Evolutionary conservation across 2,113 vertebrate genomes (phyloP).

Genomic region (Prolemur simus): DNA sequence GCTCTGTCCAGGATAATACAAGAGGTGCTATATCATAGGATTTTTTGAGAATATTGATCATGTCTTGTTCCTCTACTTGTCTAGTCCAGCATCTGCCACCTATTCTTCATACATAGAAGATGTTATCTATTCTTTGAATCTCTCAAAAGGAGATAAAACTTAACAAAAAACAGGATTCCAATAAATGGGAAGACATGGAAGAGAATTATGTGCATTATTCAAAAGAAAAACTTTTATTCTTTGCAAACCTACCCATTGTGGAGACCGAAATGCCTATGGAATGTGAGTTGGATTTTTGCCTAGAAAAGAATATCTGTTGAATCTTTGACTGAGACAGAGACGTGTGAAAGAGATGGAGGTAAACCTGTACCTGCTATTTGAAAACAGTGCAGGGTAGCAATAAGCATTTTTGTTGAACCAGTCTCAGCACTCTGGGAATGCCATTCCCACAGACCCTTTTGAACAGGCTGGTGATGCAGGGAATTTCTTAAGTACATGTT

Average conservation of each 20-base stretch:
- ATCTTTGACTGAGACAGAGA: not conserved
- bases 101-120: not conserved
- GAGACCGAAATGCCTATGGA: not conserved
- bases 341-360: not conserved
- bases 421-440: not conserved
- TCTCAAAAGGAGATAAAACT: not conserved
- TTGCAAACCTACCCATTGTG: not conserved
- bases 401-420: not conserved
- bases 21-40: too few relatives aligned
- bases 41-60: not conserved
- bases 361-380: not conserved
- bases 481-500: not conserved
- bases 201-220: not conserved
- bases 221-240: not conserved
- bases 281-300: not conserved
- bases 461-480: not conserved
- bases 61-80: not conserved
- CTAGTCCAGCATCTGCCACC: not conserved
- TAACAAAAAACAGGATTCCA: not conserved
- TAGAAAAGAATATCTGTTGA: not conserved
- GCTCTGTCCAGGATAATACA: too few relatives aligned
- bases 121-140: not conserved
- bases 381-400: not conserved
- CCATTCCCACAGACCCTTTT: not conserved
- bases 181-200: not conserved